Base-by-base conservation (phyloP, 2,113 vertebrate genomes). In the Cyanistes caeruleus region DNA sequence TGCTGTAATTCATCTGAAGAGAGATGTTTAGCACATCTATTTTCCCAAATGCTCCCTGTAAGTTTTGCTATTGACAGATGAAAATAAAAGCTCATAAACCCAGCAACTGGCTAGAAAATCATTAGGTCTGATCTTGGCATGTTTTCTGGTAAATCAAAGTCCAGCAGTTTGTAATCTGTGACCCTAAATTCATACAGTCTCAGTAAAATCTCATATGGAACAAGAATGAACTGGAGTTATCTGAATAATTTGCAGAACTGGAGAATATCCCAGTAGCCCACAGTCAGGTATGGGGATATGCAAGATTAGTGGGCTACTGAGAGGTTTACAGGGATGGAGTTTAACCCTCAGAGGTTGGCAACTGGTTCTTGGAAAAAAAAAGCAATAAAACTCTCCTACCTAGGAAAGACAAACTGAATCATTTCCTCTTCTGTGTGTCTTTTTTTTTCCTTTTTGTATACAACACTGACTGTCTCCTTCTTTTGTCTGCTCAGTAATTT, bases 341-440 rank as follows among this genome's bases (percentile, higher is more conserved):
- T 89, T 76, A 91, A 87, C 55, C 37, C 72, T 35, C 64, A 78
- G 21, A 53, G 75, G 56, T 53, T 56, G 64, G 31, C 56, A 49
- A 43, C 12, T 84, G 37, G 52, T 59, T 90, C 73, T 86, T 81
- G 76, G 92, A 96, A 95, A 88, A 8, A 62, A 83, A 90, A 43
- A 90, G 83, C 60, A 92, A 56, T 60, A 53, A 28, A 86, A 28
- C 69, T 92, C 86, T 95, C 78, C 84, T 48, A 90, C 73, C 4
- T 79, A 78, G 60, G 92, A 94, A 80, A 89, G 86, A 33, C 37
- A 93, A 82, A 78, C 3, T 96, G 90, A 94, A 95, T 97, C 59
- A 96, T 96, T 97, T 97, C 95, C 95, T 94, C 58, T 67, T 70
- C 30, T 85, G 3, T 41, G 18, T 87, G 43, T 70, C 25, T 58